These are phyloP conservation scores for Stenchaetothrips biformis DNA, from an alignment of 2,888 invertebrate genomes.

Conservation along the genomic window DNA sequence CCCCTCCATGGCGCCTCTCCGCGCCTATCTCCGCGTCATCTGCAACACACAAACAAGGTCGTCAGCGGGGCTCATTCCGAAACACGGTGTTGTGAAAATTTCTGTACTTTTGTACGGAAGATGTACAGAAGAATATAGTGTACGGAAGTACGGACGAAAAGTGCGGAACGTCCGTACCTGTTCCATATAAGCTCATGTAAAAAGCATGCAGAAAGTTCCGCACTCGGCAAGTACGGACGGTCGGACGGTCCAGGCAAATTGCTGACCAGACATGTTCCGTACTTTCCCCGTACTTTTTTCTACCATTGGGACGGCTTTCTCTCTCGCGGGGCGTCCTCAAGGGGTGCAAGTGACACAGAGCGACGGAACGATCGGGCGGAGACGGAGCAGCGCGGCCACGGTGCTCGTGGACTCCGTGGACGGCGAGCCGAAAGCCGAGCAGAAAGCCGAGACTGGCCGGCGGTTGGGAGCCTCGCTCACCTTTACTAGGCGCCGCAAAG, in stretches of 20 bases:
- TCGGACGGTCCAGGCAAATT: too few species aligned
- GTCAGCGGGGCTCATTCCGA: not conserved
- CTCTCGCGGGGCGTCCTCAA: not conserved
- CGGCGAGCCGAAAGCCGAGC: not conserved
- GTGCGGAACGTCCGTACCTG: too few species aligned
- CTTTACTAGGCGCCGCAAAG: not conserved
- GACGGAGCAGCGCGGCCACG: too few species aligned
- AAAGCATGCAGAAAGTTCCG: too few species aligned
- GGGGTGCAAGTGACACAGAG: not conserved
- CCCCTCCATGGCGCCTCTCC: not conserved
- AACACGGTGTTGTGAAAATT: not conserved
- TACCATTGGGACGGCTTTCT: not conserved
- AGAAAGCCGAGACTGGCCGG: not conserved
- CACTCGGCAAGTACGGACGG: too few species aligned
- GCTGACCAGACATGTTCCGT: too few species aligned
- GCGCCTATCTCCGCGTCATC: not conserved
- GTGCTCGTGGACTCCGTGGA: not conserved
- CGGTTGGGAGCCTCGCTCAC: not conserved
- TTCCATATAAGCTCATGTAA: too few species aligned
- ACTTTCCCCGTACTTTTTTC: not conserved
- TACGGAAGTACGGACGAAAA: too few species aligned
- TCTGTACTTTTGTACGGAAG: too few species aligned
- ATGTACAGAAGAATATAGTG: too few species aligned
- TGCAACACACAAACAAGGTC: not conserved
- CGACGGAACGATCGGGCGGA: not conserved